phyloP scores from a whole-genome alignment of 2,888 invertebrate species.

The Biston stratarius region DNA sequence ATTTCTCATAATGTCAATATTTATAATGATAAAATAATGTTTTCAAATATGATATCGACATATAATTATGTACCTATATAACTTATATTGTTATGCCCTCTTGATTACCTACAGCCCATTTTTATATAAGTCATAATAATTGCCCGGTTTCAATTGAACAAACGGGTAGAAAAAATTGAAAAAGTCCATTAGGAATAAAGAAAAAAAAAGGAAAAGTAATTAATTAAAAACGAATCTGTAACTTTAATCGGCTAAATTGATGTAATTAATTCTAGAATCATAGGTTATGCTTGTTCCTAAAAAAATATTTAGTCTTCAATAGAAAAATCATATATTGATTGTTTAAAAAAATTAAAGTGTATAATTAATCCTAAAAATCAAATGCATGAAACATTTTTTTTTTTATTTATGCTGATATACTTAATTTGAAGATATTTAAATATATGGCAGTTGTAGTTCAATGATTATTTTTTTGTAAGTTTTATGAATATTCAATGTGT shows the following conservation, averaged over 20 bases:
- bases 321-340: background rate
- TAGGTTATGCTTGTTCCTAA: slow-evolving; percentile 20
- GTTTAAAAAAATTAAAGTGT: background rate
- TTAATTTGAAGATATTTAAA: background rate
- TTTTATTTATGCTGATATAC: background rate
- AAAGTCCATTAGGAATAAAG: slow-evolving; percentile 33
- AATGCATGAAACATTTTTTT: background rate
- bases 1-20: background rate
- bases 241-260: slow-evolving; percentile 15
- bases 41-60: too few relatives aligned
- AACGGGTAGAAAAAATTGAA: slow-evolving; percentile 27
- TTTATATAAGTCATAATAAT: background rate
- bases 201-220: slow-evolving; percentile 15
- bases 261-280: slow-evolving; percentile 18
- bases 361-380: background rate
- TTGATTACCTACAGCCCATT: background rate
- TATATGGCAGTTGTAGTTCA: too few relatives aligned
- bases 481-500: background rate
- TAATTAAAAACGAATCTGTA: slow-evolving; percentile 26
- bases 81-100: too few relatives aligned
- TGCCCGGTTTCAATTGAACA: slow-evolving; percentile 11
- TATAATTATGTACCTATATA: too few relatives aligned
- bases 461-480: too few relatives aligned
- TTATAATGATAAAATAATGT: too few relatives aligned
- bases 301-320: background rate